Base-by-base conservation (phyloP, 2,797 vertebrate genomes). In the Miichthys miiuy region DNA sequence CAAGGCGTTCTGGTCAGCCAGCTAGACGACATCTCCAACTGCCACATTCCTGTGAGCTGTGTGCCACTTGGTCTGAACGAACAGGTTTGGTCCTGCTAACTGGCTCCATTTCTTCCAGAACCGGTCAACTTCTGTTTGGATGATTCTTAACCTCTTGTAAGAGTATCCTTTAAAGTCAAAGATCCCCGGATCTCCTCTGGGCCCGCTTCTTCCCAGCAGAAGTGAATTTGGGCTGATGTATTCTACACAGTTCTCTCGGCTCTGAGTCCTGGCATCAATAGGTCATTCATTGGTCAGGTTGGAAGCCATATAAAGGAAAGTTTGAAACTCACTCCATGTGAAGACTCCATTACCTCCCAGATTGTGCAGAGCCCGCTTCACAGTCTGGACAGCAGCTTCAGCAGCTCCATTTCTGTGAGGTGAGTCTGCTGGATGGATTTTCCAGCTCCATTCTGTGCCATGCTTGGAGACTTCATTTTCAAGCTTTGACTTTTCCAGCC, bases 21-120 rank as follows among this genome's bases (percentile, higher is more conserved):
- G 2, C 81, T 77, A 86, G 20, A 88, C 55, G 0, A 77, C 11
- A 14, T 88, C 84, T 42, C 81, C 84, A 20, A 79, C 16, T 1
- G 71, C 47, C 0, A 79, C 68, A 51, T 86, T 88, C 14, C 66
- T 9, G 1, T 77, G 4, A 5, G 1, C 47, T 0, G 47, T 66
- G 23, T 88, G 75, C 83, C 81, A 86, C 27, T 84, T 88, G 79
- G 79, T 1, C 87, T 2, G 25, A 25, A 2, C 25, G 2, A 25
- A 25, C 25, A 25, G 25, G 25, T 25, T 25, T 25, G 25, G 25
- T 25, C 25, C 71, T 0, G 81, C 75, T 0, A 88, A 41, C 9
- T n/a, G n/a, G n/a, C 87, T 64, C 81, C 75, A 88, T 0, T 56
- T 60, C 18, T 4, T 72, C 81, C 83, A 83, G 12, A 85, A 87